These are phyloP conservation scores for Holothuria scabra DNA, from an alignment of 53 echinoderm and acorn worm genomes.

Conservation along the genomic window DNA sequence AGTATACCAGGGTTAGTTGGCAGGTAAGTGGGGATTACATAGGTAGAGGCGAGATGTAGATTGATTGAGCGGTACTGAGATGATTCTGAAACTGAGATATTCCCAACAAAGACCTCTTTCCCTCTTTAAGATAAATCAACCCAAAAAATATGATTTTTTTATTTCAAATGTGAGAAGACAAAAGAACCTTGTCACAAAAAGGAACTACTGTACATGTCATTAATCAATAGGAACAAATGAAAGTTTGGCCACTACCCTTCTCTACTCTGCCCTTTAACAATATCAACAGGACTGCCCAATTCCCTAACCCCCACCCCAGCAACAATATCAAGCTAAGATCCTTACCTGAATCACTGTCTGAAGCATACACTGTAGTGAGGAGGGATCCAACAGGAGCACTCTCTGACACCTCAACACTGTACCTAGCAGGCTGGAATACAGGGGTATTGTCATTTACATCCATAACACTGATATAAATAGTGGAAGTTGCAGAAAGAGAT, in stretches of 20 bases:
- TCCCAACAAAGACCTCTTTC: no score
- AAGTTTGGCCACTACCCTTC: background rate
- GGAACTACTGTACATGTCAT: no score
- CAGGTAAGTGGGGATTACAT: no score
- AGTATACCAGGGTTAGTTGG: no score
- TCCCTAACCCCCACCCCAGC: background rate
- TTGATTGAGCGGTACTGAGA: no score
- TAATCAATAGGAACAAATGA: no score
- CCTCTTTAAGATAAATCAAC: no score
- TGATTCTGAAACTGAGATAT: no score
- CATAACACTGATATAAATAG: slow-evolving; percentile 80
- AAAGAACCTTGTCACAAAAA: no score
- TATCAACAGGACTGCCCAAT: background rate
- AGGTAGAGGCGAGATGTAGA: no score
- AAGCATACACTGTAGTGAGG: slow-evolving; percentile 69
- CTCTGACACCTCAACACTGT: slow-evolving; percentile 80
- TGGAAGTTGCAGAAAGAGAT: slow-evolving; percentile 63
- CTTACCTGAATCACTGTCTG: slow-evolving; percentile 86
- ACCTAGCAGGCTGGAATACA: slow-evolving; percentile 60
- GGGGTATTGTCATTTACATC: slow-evolving; percentile 91
- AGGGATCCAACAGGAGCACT: slow-evolving; percentile 71
- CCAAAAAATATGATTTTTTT: no score
- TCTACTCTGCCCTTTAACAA: background rate
- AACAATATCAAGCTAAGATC: background rate
- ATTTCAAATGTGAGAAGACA: no score